phyloP scores from a whole-genome alignment of 1,140 invertebrate species.

The Drosophila subobscura region DNA sequence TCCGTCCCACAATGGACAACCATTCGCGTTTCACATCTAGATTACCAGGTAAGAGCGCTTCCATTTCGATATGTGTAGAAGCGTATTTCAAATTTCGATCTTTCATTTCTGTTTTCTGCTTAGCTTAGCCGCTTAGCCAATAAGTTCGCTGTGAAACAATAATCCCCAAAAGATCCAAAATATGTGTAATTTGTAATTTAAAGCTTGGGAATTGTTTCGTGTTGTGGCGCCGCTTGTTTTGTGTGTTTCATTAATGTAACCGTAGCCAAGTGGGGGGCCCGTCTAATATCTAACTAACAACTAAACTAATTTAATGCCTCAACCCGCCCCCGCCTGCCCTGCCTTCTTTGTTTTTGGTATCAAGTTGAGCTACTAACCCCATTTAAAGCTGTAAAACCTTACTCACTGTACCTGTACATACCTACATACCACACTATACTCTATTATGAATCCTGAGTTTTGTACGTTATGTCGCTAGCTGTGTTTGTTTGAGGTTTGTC shows the following conservation, averaged over 20 bases:
- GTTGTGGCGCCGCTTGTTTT: conserved; percentile 37
- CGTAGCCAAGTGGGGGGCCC: conserved; percentile 33
- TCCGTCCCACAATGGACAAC: conserved; percentile 52
- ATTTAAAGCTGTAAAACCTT: conserved; percentile 33
- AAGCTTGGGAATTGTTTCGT: conserved; percentile 38
- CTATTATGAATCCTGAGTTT: conserved; percentile 43
- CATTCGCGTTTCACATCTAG: conserved; percentile 71
- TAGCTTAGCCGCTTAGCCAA: conserved; percentile 27
- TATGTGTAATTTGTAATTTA: conserved; percentile 12
- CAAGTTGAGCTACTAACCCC: conserved; percentile 56
- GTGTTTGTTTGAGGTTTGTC: conserved; percentile 45
- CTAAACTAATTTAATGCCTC: conserved; percentile 51
- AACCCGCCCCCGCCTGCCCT: conserved; percentile 20
- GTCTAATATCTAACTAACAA: conserved; percentile 39
- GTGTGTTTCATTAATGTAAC: conserved; percentile 30
- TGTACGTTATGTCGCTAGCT: conserved; percentile 43
- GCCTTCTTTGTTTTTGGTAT: conserved; percentile 37
- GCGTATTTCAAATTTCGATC: conserved; percentile 35
- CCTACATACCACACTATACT: conserved; percentile 15
- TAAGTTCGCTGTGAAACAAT: conserved; percentile 22
- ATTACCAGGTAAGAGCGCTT: conserved; percentile 67
- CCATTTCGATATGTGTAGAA: conserved; percentile 17
- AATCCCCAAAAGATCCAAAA: neutral
- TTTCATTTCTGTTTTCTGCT: conserved; percentile 37
- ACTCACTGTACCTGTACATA: conserved; percentile 33